Conservation (phyloP, 1,140 invertebrate species). For the Apis mellifera region Amel_HAv3.1 CM009931.2:19413501-19414000, state of each 20-base stretch:
- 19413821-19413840: not conserved
- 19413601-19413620: slow-evolving; percentile 26
- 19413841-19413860: too few relatives aligned
- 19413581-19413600: slow-evolving; percentile 44
- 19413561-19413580: slow-evolving; percentile 47
- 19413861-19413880: slow-evolving; percentile 21
- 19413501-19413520: slow-evolving; percentile 47
- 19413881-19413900: slow-evolving; percentile 31
- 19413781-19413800: not conserved
- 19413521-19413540: slow-evolving; percentile 43
- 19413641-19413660: slow-evolving; percentile 61
- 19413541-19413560: slow-evolving; percentile 42
- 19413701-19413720: not conserved
- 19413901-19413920: slow-evolving; percentile 41
- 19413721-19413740: not conserved
- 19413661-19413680: slow-evolving; percentile 43
- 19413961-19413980: not conserved
- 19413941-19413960: slow-evolving; percentile 57
- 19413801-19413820: not conserved
- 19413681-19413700: slow-evolving; percentile 50
- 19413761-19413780: not conserved
- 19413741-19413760: slow-evolving; percentile 14
- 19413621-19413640: slow-evolving; percentile 22
- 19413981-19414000: not conserved
- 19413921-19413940: slow-evolving; percentile 37